Percentiles rank a stretch among this genome's conserved stretches.
Evolutionary conservation across 1,140 invertebrate species (phyloP).

Genomic region (Leptopilina clavipes): DNA sequence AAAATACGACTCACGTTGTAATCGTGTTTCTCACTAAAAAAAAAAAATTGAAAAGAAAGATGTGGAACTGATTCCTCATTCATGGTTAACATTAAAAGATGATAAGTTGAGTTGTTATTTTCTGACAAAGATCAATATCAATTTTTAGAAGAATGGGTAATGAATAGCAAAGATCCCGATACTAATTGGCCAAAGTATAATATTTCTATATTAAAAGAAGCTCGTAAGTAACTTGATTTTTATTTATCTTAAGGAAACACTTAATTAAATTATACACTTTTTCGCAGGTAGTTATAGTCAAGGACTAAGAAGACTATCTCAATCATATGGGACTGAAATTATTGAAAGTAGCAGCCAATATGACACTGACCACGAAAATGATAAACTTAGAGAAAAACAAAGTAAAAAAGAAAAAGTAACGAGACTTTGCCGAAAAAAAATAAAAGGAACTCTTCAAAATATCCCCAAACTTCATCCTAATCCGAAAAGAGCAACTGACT

Average conservation of each 20-base stretch:
- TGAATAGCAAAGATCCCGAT: not conserved
- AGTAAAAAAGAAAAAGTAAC: too few species aligned
- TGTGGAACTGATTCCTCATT: too few species aligned
- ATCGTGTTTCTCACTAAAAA: not conserved
- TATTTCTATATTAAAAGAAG: constrained; percentile 25
- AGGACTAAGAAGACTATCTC: not conserved
- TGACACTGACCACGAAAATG: not conserved
- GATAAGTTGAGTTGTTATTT: too few species aligned
- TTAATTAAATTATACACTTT: not conserved
- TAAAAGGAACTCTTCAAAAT: too few species aligned
- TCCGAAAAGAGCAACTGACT: too few species aligned
- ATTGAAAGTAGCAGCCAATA: not conserved
- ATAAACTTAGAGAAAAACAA: not conserved
- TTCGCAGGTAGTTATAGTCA: not conserved
- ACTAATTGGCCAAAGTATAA: not conserved
- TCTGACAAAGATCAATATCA: not conserved
- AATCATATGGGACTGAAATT: not conserved
- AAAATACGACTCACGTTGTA: not conserved
- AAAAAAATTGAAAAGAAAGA: too few species aligned
- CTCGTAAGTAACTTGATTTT: not conserved
- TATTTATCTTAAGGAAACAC: not conserved
- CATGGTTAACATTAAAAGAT: too few species aligned
- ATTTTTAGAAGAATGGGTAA: constrained; percentile 10
- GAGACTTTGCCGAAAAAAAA: too few species aligned
- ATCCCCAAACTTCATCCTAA: too few species aligned